Base-by-base conservation (phyloP, 1,140 invertebrate species). In the Epicauta chinensis region DNA sequence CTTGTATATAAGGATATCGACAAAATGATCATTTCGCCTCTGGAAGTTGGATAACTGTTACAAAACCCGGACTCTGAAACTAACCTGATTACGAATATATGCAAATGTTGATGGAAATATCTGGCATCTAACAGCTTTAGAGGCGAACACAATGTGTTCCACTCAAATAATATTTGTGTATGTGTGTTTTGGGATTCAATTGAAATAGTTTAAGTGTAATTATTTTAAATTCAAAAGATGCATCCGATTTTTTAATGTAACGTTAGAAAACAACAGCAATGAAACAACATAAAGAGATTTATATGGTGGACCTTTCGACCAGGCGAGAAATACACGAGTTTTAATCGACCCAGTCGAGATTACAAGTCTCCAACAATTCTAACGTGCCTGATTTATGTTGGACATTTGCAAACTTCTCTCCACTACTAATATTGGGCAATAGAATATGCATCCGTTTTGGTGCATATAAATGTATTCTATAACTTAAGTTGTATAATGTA, bases 351-450 rank as follows among this genome's bases (percentile, higher is more conserved):
- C 37, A 47, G 45, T 47, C 34, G 45, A 47, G 45, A 47, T 47
- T 47, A 47, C 45, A 47, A 47, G 45, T 47, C 45, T 47, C 45
- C 45, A 38, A 47, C 45, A 47, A 47, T 47, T 47, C 45, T 35
- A 38, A 13, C 38, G 15, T 38, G 17, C 14, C 34, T 47, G 45
- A 47, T 47, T 47, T 47, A 47, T 38, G 45, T 37, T 37, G 6
- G 45, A 47, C 45, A 37, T 47, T 47, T 47, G 45, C 45, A 37
- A 47, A 47, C 45, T 47, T 47, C 34, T 36, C 45, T 29, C 32
- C 16, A 47, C 45, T 47, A 38, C 45, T 47, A 47, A 47, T 47
- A 47, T 34, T 37, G 34, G 45, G 32, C 45, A 47, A 47, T 47
- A 37, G 45, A 47, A 47, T 47, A 47, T 47, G 45, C 34, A 47